Percentiles rank a stretch among this genome's conserved stretches.
Evolutionary conservation across 2,888 invertebrate genomes (phyloP).

Genomic region (Villa cingulata): DNA sequence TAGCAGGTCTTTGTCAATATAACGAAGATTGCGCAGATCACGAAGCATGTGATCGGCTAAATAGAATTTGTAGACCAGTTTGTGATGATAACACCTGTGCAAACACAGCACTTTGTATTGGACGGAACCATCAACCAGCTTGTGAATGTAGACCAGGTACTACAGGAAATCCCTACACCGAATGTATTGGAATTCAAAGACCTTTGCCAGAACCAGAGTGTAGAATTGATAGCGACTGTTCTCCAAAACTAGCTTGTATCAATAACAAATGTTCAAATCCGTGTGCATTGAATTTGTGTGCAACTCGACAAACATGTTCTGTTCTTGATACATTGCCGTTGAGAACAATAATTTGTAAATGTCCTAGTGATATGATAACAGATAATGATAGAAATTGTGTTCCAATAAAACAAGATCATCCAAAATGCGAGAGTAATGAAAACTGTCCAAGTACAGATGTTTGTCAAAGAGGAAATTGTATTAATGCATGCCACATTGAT

Average conservation of each 20-base stretch:
- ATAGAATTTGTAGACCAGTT: conserved; percentile 67
- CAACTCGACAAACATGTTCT: conserved; percentile 61
- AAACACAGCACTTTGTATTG: conserved; percentile 59
- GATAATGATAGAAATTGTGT: conserved; percentile 61
- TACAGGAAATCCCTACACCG: conserved; percentile 63
- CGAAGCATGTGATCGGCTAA: conserved; percentile 71
- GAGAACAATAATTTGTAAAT: conserved; percentile 74
- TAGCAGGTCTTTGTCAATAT: conserved; percentile 70
- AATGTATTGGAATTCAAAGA: conserved; percentile 43
- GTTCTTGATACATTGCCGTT: conserved; percentile 66
- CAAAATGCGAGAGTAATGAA: conserved; percentile 51
- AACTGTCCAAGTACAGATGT: conserved; percentile 63
- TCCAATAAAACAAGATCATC: conserved; percentile 40
- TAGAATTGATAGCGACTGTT: conserved; percentile 61
- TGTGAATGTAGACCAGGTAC: conserved; percentile 65
- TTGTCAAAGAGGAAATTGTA: conserved; percentile 61
- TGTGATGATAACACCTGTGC: conserved; percentile 75
- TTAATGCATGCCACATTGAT: conserved; percentile 64
- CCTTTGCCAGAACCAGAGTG: conserved; percentile 45
- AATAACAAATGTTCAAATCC: conserved; percentile 64
- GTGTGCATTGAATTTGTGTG: conserved; percentile 61
- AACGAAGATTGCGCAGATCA: conserved; percentile 79
- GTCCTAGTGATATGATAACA: conserved; percentile 66
- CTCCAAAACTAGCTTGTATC: conserved; percentile 60
- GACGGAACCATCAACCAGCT: conserved; percentile 59